These are phyloP conservation scores for Diadophis punctatus DNA, from an alignment of 2,113 vertebrate species.

Conservation along the genomic window DNA sequence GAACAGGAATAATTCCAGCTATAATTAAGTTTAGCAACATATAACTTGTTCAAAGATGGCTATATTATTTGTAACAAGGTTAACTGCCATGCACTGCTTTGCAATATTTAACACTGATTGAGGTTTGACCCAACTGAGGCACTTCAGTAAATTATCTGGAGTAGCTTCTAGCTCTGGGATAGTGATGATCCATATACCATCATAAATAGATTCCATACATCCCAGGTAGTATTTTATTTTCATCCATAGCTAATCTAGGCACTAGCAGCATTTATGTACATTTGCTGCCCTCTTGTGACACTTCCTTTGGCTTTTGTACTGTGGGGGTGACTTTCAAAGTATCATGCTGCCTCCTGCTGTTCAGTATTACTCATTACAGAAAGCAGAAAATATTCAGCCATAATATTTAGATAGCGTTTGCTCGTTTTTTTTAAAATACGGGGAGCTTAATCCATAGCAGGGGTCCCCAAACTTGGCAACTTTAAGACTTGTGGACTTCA, in stretches of 20 bases:
- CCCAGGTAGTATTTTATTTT: background rate
- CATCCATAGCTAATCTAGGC: background rate
- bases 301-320: background rate
- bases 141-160: background rate
- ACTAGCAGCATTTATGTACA: background rate
- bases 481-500: too few relatives aligned
- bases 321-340: background rate
- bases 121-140: background rate
- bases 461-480: too few relatives aligned
- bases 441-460: background rate
- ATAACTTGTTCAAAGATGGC: background rate
- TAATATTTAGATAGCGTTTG: background rate
- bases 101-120: background rate
- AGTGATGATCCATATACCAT: too few relatives aligned
- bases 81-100: background rate
- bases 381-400: background rate
- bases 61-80: background rate
- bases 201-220: background rate
- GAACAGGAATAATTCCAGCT: background rate
- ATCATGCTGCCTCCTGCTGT: constrained; percentile 16
- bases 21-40: background rate
- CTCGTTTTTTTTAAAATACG: background rate
- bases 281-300: constrained; percentile 46
- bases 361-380: background rate
- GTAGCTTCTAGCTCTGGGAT: background rate